Evolutionary conservation across 2,797 vertebrate genomes (phyloP).

Genomic region (Pangasius sanitwongsei): DNA sequence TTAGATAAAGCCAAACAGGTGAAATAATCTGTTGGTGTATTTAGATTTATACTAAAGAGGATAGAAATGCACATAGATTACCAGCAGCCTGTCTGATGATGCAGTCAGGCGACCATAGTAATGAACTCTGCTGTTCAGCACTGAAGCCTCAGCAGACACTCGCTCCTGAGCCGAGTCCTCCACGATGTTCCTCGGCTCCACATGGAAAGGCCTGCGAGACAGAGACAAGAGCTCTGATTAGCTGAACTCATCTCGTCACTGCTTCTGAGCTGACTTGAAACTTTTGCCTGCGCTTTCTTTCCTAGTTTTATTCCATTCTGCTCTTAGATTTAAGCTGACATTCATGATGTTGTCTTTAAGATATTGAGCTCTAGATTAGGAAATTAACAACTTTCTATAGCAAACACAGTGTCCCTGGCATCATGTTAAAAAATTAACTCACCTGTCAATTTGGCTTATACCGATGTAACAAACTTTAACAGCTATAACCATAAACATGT

Average conservation of each 20-base stretch:
- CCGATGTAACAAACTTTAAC: background rate
- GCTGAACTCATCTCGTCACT: too few relatives aligned
- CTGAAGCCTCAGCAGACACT: constrained; percentile 87
- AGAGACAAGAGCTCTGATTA: background rate
- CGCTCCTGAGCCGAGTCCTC: constrained; percentile 73
- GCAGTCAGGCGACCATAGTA: constrained; percentile 87
- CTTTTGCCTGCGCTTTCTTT: background rate
- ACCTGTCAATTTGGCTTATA: background rate
- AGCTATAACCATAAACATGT: too few relatives aligned
- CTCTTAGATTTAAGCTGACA: background rate
- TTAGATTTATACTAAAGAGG: background rate
- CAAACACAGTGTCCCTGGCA: background rate
- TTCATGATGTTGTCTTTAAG: background rate
- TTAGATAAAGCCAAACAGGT: background rate
- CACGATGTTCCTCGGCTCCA: constrained; percentile 89
- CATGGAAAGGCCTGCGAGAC: constrained; percentile 85
- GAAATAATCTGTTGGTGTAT: background rate
- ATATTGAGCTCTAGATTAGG: background rate
- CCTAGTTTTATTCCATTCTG: background rate
- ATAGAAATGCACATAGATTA: constrained; percentile 57
- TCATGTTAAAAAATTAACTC: background rate
- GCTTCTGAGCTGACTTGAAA: background rate
- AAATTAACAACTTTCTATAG: background rate
- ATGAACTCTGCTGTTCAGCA: constrained; percentile 91
- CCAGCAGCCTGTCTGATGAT: constrained; percentile 87